phyloP scores from a whole-genome alignment of 2,113 vertebrate species.

The Phasianus colchicus region DNA sequence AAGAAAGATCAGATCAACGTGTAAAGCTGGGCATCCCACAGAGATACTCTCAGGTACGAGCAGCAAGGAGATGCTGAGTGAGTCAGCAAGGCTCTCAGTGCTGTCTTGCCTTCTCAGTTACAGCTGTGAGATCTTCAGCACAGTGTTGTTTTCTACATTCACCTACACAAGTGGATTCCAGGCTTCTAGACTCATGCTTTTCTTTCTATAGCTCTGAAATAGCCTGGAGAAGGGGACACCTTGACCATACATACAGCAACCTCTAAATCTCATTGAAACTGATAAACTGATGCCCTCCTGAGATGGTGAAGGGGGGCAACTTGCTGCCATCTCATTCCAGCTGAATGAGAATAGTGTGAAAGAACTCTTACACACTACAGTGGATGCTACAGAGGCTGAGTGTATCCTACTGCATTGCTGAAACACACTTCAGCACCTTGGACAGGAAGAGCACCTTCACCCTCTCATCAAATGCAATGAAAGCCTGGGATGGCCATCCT shows the following conservation, averaged over 20 bases:
- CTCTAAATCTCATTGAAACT: background rate
- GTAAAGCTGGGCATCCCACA: background rate
- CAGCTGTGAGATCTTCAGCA: background rate
- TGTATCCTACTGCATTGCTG: rapidly evolving
- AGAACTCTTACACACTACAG: background rate
- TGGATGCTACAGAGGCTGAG: background rate
- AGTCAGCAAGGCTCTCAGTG: background rate
- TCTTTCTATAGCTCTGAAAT: background rate
- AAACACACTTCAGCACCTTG: slow-evolving; percentile 54
- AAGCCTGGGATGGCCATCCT: background rate
- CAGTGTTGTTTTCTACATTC: background rate
- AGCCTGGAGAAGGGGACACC: background rate
- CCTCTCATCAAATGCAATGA: background rate
- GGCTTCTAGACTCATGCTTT: background rate
- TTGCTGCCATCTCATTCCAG: background rate
- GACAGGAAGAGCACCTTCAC: slow-evolving; percentile 38
- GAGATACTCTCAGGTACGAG: background rate
- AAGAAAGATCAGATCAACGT: background rate
- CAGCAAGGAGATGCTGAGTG: background rate
- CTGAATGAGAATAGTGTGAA: background rate
- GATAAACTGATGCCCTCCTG: background rate
- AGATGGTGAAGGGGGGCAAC: background rate
- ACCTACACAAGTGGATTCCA: background rate
- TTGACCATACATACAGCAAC: background rate
- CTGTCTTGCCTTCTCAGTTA: background rate